Evolutionary conservation across 1,140 invertebrate species (phyloP).

Genomic region (Drosophila insularis): DNA sequence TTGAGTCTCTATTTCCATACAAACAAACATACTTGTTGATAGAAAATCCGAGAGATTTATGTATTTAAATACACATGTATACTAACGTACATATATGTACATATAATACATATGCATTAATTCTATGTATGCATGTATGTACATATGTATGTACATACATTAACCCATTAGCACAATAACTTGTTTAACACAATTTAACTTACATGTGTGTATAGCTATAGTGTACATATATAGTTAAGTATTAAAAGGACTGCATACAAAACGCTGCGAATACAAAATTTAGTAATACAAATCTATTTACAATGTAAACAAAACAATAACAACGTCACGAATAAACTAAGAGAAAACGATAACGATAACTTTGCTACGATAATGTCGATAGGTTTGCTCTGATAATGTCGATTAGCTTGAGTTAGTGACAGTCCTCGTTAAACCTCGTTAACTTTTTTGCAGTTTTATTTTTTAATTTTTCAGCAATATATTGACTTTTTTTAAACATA

Average conservation of each 20-base stretch:
- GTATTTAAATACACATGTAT: background rate
- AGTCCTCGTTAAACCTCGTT: too few relatives aligned
- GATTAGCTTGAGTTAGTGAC: too few relatives aligned
- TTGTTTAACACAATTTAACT: background rate
- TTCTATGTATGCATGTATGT: background rate
- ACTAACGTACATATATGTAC: background rate
- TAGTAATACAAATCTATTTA: constrained; percentile 8
- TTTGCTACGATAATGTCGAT: too few relatives aligned
- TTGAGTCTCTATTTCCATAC: background rate
- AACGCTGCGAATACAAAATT: background rate
- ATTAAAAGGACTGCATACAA: constrained; percentile 4
- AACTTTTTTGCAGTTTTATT: too few relatives aligned
- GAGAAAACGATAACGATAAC: too few relatives aligned
- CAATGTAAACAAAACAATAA: constrained; percentile 11
- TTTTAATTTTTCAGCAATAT: too few relatives aligned
- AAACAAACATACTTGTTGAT: background rate
- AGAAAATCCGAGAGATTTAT: background rate
- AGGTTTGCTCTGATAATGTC: too few relatives aligned
- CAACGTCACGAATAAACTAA: constrained; percentile 3
- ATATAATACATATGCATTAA: background rate
- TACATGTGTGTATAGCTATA: background rate
- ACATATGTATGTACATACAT: background rate
- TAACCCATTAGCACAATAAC: background rate
- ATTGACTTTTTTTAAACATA: too few relatives aligned
- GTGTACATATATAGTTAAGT: constrained; percentile 1